Conservation (phyloP, 2,888 invertebrate species). For the Folsomia manolachei region DNA sequence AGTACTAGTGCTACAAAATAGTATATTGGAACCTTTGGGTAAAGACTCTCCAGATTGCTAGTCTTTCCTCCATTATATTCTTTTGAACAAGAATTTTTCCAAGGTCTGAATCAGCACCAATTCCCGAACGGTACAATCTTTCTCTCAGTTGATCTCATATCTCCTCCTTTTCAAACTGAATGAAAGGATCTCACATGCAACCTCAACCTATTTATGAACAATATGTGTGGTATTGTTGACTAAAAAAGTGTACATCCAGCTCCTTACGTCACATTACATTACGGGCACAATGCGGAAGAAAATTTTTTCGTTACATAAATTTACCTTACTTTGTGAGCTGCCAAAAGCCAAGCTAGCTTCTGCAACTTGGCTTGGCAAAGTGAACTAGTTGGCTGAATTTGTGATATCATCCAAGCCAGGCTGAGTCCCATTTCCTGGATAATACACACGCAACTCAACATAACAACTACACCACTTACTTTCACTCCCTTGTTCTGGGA, state of each 20-base stretch:
- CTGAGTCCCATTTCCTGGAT: neutral
- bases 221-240: too few relatives aligned
- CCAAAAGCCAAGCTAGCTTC: neutral
- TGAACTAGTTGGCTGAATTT: neutral
- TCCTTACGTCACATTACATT: too few relatives aligned
- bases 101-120: too few relatives aligned
- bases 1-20: too few relatives aligned
- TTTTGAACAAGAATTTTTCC: too few relatives aligned
- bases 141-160: too few relatives aligned
- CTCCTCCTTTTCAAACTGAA: neutral
- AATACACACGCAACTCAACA: neutral
- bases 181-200: neutral
- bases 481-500: neutral
- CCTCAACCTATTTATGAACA: too few relatives aligned
- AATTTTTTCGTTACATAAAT: neutral
- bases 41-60: too few relatives aligned
- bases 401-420: neutral
- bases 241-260: too few relatives aligned
- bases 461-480: neutral
- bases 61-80: too few relatives aligned
- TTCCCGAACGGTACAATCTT: too few relatives aligned
- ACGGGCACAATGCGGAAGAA: neutral
- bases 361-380: neutral
- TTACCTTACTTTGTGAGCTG: neutral
- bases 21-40: too few relatives aligned